A percentile compares a stretch with the other conserved stretches of the same genome.
Conservation (phyloP, 2,888 invertebrate species). For the Mesochorus sp. region DNA sequence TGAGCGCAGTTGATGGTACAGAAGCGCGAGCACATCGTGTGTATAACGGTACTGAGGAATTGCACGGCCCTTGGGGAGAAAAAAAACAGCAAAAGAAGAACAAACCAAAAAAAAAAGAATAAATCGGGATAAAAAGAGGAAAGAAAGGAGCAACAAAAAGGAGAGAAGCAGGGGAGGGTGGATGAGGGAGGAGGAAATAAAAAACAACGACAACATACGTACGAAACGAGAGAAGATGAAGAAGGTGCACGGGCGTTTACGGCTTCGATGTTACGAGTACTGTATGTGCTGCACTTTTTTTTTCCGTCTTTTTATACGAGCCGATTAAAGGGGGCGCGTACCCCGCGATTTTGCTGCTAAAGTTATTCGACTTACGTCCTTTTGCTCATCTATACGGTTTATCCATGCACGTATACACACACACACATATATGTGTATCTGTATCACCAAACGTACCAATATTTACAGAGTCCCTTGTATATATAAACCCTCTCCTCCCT, state of each 20-base stretch:
- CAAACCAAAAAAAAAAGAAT: not conserved
- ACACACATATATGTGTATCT: conserved; percentile 16
- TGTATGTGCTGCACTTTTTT: conserved; percentile 14
- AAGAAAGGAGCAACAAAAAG: conserved; percentile 5
- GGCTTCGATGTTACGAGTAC: conserved; percentile 35
- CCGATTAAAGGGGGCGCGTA: not conserved
- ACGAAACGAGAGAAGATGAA: conserved; percentile 39
- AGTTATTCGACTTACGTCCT: not conserved
- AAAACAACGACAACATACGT: not conserved
- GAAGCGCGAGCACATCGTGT: conserved; percentile 47
- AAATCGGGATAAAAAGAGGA: not conserved
- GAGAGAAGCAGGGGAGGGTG: not conserved
- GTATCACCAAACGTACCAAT: not conserved
- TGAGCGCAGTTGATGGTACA: conserved; percentile 50
- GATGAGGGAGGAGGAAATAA: not conserved
- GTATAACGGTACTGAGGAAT: conserved; percentile 58
- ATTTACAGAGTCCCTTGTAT: not conserved
- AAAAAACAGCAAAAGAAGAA: conserved; percentile 16
- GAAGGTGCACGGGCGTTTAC: conserved; percentile 48
- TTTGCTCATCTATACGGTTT: not conserved
- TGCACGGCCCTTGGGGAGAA: conserved; percentile 48
- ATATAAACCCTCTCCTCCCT: not conserved
- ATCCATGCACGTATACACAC: not conserved
- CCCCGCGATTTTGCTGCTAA: not conserved
- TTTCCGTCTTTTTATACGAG: not conserved